Base-by-base conservation (phyloP, 1,140 invertebrate genomes). In the Battus philenor region DNA sequence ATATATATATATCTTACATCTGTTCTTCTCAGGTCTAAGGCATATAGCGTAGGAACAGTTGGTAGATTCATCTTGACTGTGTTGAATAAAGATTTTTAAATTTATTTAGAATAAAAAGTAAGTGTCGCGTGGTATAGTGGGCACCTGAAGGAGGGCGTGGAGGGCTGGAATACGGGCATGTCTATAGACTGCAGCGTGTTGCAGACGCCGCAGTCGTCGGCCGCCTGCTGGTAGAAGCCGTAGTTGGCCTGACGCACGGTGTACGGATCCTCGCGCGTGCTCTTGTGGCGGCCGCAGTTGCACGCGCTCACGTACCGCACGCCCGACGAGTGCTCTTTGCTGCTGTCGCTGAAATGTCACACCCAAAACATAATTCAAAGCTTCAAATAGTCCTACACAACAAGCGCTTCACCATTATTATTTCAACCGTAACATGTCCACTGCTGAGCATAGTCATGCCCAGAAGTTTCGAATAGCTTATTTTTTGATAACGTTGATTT, bases 271-370 rank as follows among this genome's bases (percentile, higher is more conserved):
- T 97, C 95, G 11, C 96, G 90, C 0, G 91, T 81, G 2, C 90
- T 91, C 81, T 96, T 94, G 49, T 90, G 93, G 31, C 92, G 88
- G 0, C 97, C 97, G 87, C 97, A 98, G 85, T 98, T 96, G 74
- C 97, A 98, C 7, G 93, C 92, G 32, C 94, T 92, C 22, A 95
- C 86, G 61, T 95, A 94, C 36, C 93, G 87, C 7, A 94, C 90
- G n/a, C 93, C 92, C 59, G 93, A 96, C 36, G 89, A 91, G 77
- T 96, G 94, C 65, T 88, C 85, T 83, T 90, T 66, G 66, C 68
- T 49, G 77, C 83, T 44, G 53, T 84, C 80, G 29, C 80, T 84
- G 62, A 20, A 20, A 20, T 20, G 18, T 20, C 18, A 20, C n/a
- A n/a, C n/a, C n/a, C n/a, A n/a, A n/a, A n/a, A n/a, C n/a, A n/a